Evolutionary conservation across 2,797 vertebrate species (phyloP).

Genomic region (Rhinatrema bivittatum): DNA sequence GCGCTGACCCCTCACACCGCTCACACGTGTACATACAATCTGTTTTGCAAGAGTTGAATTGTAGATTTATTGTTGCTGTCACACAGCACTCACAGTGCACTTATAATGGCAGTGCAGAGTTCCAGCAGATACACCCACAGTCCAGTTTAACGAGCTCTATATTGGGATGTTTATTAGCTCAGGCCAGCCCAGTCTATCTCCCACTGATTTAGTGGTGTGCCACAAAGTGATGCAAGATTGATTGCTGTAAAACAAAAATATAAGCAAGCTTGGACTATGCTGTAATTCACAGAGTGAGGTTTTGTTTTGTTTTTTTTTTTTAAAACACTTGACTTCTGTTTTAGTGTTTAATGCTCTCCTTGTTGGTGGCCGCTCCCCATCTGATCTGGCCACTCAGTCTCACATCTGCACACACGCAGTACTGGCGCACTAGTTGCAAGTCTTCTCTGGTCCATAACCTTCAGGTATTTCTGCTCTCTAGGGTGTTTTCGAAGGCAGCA

Average conservation of each 20-base stretch:
- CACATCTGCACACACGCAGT: not conserved
- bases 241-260: not conserved
- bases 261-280: not conserved
- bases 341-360: not conserved
- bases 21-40: too few relatives aligned
- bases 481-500: too few relatives aligned
- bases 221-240: not conserved
- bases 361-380: not conserved
- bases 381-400: not conserved
- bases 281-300: not conserved
- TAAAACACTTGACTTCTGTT: not conserved
- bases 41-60: slow-evolving; percentile 20
- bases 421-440: too few relatives aligned
- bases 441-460: too few relatives aligned
- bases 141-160: slow-evolving; percentile 7
- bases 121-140: slow-evolving; percentile 25
- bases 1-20: too few relatives aligned
- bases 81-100: too few relatives aligned
- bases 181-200: slow-evolving; percentile 26
- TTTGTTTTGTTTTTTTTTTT: too few relatives aligned
- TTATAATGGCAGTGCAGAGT: too few relatives aligned
- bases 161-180: slow-evolving; percentile 21
- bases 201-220: slow-evolving; percentile 9
- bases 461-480: too few relatives aligned
- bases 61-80: slow-evolving; percentile 26